Evolutionary conservation across 2,797 vertebrate genomes (phyloP).

Genomic region (Megaceryle alcyon): DNA sequence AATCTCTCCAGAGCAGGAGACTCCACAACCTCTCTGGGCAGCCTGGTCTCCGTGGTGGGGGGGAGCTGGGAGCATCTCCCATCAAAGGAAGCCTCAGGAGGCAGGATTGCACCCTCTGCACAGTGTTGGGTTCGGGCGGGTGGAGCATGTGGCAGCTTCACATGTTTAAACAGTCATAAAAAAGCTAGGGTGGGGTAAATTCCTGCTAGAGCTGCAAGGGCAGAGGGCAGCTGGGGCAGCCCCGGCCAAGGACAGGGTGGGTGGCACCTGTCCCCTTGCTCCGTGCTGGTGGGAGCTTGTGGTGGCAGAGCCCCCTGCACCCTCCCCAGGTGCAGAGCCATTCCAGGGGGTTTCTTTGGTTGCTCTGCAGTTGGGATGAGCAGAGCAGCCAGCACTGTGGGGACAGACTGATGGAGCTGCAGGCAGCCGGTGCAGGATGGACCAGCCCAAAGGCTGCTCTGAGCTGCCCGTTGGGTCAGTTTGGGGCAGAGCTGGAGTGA

Average conservation of each 20-base stretch:
- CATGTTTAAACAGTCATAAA: neutral
- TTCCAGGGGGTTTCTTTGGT: neutral
- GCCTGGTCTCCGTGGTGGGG: no score
- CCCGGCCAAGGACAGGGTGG: neutral
- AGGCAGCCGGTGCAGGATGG: neutral
- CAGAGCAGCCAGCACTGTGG: fast-evolving
- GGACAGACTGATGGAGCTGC: neutral
- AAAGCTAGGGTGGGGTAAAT: neutral
- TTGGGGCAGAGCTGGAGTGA: fast-evolving
- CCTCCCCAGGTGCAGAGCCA: neutral
- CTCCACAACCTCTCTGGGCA: no score
- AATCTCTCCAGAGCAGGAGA: no score
- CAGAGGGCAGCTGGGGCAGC: neutral
- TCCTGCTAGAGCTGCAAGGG: neutral
- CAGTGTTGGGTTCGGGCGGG: fast-evolving
- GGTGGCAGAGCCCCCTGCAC: neutral
- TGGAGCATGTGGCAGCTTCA: neutral
- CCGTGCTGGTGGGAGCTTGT: neutral
- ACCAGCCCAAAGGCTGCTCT: neutral
- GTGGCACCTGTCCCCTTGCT: no score
- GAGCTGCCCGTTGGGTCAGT: neutral
- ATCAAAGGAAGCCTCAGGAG: neutral
- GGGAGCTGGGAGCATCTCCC: neutral
- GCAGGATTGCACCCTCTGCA: neutral
- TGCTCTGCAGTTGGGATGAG: neutral